phyloP scores from a whole-genome alignment of 2,888 invertebrate species.

The Tricholauxania praeusta region DNA sequence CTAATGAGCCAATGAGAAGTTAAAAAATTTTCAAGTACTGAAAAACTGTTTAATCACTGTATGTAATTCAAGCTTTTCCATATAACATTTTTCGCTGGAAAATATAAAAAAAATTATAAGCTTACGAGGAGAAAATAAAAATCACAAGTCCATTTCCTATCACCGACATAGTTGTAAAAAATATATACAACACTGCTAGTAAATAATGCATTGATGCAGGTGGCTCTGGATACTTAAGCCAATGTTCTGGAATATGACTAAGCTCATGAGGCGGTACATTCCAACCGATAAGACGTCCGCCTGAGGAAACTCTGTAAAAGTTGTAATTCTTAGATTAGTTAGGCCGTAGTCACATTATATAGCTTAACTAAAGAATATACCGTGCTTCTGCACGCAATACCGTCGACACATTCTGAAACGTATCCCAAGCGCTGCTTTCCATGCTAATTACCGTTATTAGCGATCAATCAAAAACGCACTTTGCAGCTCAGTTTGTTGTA shows the following conservation, averaged over 20 bases:
- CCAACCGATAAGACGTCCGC: conserved; percentile 75
- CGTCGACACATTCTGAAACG: conserved; percentile 55
- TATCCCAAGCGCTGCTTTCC: conserved; percentile 47
- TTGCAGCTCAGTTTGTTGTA: background rate
- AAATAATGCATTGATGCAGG: conserved; percentile 85
- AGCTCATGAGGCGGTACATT: conserved; percentile 83
- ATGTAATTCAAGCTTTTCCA: background rate
- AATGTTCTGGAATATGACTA: conserved; percentile 83
- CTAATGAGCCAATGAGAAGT: background rate
- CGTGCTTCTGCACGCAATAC: conserved; percentile 59
- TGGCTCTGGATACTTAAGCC: conserved; percentile 84
- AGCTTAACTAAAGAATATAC: conserved; percentile 8
- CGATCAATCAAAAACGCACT: conserved; percentile 13
- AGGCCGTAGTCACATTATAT: background rate
- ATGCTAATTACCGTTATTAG: conserved; percentile 36
- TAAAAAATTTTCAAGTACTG: background rate
- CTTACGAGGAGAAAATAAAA: conserved; percentile 77
- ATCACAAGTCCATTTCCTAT: conserved; percentile 88
- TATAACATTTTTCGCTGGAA: no score
- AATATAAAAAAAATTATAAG: conserved; percentile 1
- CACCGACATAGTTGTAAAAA: conserved; percentile 79
- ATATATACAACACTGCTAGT: conserved; percentile 80
- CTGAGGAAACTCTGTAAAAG: conserved; percentile 52
- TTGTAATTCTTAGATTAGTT: background rate
- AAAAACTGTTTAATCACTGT: background rate